Evolutionary conservation across 53 echinoderm and acorn worm genomes (phyloP).

Genomic region (Hippasteria phrygiana): DNA sequence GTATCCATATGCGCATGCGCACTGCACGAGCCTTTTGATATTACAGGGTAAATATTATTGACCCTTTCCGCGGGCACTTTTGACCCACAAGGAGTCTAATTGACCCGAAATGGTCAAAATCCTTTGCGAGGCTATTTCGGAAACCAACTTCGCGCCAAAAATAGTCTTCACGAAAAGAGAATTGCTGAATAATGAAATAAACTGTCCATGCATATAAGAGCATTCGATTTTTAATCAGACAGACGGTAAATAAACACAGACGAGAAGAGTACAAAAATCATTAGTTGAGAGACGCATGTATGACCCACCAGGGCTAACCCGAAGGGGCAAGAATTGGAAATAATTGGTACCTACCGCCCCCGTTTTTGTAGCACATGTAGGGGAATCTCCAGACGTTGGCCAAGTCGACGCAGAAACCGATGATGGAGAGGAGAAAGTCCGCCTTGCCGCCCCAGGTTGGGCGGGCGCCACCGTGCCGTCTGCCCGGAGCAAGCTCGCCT

Average conservation of each 20-base stretch:
- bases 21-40: not conserved
- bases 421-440: conserved; percentile 94
- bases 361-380: conserved; percentile 98
- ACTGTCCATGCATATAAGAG: not conserved
- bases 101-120: conserved; percentile 22
- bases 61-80: conserved; percentile 7
- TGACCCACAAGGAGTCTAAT: conserved; percentile 6
- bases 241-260: conserved; percentile 44
- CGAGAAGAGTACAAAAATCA: conserved; percentile 24
- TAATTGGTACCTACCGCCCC: conserved; percentile 78
- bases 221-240: conserved; percentile 59
- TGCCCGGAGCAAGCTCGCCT: conserved; percentile 65
- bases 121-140: not conserved
- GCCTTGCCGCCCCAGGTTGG: conserved; percentile 96
- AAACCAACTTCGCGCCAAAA: too few relatives aligned
- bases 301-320: not conserved
- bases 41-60: conserved; percentile 25
- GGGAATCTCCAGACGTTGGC: conserved; percentile 98
- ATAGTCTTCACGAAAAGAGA: not conserved
- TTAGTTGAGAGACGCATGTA: conserved; percentile 14
- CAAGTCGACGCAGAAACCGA: conserved; percentile 95
- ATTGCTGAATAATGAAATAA: not conserved
- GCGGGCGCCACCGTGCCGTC: conserved; percentile 48
- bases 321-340: not conserved
- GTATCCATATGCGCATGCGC: not conserved